Percentiles rank a stretch among this genome's conserved stretches.
Conservation (phyloP, 2,888 invertebrate genomes). For the Homarus gammarus region DNA sequence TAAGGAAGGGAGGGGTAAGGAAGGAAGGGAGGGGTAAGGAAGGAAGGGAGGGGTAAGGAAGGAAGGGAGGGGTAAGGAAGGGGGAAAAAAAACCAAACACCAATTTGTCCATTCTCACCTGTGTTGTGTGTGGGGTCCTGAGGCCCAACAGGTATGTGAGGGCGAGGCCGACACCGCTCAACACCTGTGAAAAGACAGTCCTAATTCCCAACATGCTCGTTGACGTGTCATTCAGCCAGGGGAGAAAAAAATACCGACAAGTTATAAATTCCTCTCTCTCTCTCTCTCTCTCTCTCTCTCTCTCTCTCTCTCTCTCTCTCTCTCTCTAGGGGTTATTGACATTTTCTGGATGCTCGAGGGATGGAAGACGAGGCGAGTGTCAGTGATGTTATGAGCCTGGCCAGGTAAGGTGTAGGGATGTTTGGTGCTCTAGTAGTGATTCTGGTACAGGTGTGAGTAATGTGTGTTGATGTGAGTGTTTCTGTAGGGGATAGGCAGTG, state of each 20-base stretch:
- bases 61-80: too few relatives aligned
- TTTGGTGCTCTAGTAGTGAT: too few relatives aligned
- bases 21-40: too few relatives aligned
- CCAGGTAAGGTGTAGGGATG: too few relatives aligned
- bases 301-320: not conserved
- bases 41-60: too few relatives aligned
- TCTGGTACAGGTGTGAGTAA: too few relatives aligned
- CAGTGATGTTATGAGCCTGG: too few relatives aligned
- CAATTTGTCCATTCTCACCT: not conserved
- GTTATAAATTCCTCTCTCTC: not conserved
- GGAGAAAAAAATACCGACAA: not conserved
- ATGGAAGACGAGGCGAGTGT: too few relatives aligned
- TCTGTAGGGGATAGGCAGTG: too few relatives aligned
- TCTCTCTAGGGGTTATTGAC: not conserved
- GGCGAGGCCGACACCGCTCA: not conserved
- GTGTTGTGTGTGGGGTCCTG: not conserved
- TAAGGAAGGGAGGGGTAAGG: too few relatives aligned
- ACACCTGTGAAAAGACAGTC: not conserved
- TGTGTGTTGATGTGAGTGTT: too few relatives aligned
- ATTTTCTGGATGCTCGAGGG: too few relatives aligned
- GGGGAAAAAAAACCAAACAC: not conserved
- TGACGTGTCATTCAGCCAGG: not conserved
- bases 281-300: not conserved
- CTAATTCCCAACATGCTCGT: conserved; percentile 7
- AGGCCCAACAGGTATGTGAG: not conserved